Percentiles rank a stretch among this genome's conserved stretches.
Evolutionary conservation across 2,113 vertebrate species (phyloP).

Genomic region (Genyomyrus donnyi): DNA sequence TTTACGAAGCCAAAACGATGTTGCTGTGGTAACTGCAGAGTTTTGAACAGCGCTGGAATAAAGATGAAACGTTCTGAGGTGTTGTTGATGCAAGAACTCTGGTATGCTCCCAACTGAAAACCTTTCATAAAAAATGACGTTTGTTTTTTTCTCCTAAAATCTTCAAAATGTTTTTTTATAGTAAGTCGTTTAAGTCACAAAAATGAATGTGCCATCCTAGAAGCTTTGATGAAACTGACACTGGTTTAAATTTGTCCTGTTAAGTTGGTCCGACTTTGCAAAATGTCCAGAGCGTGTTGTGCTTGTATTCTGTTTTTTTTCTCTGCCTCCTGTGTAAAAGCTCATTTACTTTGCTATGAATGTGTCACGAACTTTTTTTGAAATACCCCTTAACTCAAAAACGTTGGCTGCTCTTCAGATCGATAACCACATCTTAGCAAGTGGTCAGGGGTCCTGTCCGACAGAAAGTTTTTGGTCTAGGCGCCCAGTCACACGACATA

Average conservation of each 20-base stretch:
- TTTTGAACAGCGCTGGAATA: neutral
- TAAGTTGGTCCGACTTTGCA: neutral
- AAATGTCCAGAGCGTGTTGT: neutral
- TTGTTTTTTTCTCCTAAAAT: neutral
- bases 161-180: constrained; percentile 2
- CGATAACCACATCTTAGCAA: neutral
- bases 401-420: neutral
- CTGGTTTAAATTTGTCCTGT: neutral
- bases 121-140: neutral
- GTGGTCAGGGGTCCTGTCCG: neutral
- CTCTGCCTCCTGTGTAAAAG: neutral
- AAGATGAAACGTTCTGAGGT: constrained; percentile 1
- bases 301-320: neutral
- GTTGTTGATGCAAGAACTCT: neutral
- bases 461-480: neutral
- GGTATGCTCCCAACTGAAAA: neutral
- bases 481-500: neutral
- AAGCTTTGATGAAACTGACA: neutral
- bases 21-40: constrained; percentile 6
- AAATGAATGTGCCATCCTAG: neutral
- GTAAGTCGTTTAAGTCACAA: neutral
- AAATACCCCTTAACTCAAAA: constrained; percentile 4
- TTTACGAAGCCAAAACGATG: neutral
- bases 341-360: neutral
- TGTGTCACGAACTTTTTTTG: neutral